Percentiles rank a stretch among this genome's conserved stretches.
phyloP scores from a whole-genome alignment of 1,140 invertebrate species.

The Diorhabda elongata region DNA sequence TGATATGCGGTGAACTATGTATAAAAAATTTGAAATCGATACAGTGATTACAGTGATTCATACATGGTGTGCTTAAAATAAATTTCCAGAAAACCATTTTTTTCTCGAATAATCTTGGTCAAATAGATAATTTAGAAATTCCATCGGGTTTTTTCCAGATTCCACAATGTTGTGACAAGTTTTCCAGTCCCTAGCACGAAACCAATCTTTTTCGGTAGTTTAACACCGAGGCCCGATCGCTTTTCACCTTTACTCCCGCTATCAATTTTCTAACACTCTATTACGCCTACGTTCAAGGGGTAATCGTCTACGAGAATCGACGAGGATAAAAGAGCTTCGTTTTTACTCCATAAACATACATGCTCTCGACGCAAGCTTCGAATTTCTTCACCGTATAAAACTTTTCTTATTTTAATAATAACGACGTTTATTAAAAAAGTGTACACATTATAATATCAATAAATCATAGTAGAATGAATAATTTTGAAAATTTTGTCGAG shows the following conservation, averaged over 20 bases:
- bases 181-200: constrained; percentile 33
- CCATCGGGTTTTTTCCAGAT: not conserved
- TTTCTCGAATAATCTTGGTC: no score
- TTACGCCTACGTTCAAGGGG: constrained; percentile 39
- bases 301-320: constrained; percentile 37
- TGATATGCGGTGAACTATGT: no score
- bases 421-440: no score
- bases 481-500: no score
- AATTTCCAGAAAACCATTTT: no score
- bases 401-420: constrained; percentile 8
- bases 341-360: constrained; percentile 38
- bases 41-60: no score
- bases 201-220: constrained; percentile 41
- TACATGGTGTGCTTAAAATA: no score
- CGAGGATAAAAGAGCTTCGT: constrained; percentile 41
- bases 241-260: constrained; percentile 44
- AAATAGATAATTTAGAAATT: no score
- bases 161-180: constrained; percentile 7
- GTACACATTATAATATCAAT: no score
- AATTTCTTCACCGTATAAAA: constrained; percentile 35
- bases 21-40: no score
- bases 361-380: constrained; percentile 24
- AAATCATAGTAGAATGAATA: no score
- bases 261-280: constrained; percentile 43
- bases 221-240: constrained; percentile 39